These are phyloP conservation scores for Protonemura montana DNA, from an alignment of 2,888 invertebrate species.

Conservation along the genomic window DNA sequence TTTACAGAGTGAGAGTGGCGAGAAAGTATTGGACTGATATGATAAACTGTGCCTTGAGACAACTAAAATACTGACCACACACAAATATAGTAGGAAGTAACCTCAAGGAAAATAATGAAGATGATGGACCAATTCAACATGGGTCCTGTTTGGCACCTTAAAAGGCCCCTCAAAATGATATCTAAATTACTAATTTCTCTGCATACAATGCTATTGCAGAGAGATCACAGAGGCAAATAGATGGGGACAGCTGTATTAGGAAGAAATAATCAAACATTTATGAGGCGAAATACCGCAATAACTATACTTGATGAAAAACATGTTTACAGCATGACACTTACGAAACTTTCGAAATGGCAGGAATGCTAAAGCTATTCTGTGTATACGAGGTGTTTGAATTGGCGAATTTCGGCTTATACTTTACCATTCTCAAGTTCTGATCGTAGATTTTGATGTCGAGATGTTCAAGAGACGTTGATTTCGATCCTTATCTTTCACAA, in stretches of 20 bases:
- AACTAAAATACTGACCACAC: background rate
- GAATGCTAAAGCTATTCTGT: conserved; percentile 32
- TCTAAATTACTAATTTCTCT: conserved; percentile 29
- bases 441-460: background rate
- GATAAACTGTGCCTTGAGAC: background rate
- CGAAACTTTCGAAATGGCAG: conserved; percentile 20
- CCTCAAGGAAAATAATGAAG: background rate
- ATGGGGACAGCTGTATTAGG: background rate
- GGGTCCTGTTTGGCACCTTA: conserved; percentile 22
- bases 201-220: background rate
- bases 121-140: conserved; percentile 2
- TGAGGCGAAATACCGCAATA: background rate
- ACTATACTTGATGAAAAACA: conserved; percentile 14
- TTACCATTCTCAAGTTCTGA: conserved; percentile 17
- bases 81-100: background rate
- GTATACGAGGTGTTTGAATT: conserved; percentile 8
- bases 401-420: conserved; percentile 9
- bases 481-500: conserved; percentile 38
- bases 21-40: background rate
- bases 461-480: conserved; percentile 9
- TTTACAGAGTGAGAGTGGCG: background rate
- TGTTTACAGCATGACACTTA: conserved; percentile 38
- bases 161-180: conserved; percentile 22
- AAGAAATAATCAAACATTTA: background rate
- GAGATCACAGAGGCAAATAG: background rate